phyloP scores from a whole-genome alignment of 2,797 vertebrate genomes.

The Manis crassicaudata region DNA sequence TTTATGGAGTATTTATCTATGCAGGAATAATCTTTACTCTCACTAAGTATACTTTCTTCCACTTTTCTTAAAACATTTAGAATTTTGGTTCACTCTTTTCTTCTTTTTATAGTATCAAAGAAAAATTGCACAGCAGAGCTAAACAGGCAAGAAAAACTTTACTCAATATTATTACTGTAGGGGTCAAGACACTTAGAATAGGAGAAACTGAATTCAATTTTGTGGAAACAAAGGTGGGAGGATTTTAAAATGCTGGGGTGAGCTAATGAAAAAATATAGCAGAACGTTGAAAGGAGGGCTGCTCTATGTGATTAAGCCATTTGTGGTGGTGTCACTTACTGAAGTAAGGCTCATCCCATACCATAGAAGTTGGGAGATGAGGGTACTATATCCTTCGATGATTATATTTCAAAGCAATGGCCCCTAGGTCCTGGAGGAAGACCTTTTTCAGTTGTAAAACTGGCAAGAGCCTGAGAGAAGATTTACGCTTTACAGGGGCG shows the following conservation, averaged over 20 bases:
- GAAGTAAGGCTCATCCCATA: background rate
- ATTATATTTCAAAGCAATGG: background rate
- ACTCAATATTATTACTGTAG: background rate
- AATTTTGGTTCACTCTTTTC: background rate
- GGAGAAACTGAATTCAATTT: background rate
- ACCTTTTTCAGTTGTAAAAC: background rate
- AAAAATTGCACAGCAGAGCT: background rate
- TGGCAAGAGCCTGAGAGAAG: background rate
- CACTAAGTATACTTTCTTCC: background rate
- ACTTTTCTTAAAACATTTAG: conserved; percentile 39
- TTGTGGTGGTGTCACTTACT: background rate
- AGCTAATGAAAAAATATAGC: background rate
- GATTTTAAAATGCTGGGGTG: background rate
- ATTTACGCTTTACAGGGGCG: background rate
- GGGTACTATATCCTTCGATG: background rate
- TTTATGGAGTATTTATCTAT: conserved; percentile 19
- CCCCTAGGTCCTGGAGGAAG: background rate
- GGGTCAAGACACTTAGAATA: background rate
- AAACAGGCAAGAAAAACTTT: background rate
- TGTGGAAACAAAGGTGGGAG: background rate
- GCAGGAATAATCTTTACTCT: background rate
- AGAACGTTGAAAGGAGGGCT: background rate
- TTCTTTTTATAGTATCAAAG: background rate
- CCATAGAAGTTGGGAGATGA: background rate
- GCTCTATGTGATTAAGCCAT: background rate